Evolutionary conservation across 2,797 vertebrate genomes (phyloP), one percentile per base, ranked within the genome.

Genomic region (Hydrophis major): DNA sequence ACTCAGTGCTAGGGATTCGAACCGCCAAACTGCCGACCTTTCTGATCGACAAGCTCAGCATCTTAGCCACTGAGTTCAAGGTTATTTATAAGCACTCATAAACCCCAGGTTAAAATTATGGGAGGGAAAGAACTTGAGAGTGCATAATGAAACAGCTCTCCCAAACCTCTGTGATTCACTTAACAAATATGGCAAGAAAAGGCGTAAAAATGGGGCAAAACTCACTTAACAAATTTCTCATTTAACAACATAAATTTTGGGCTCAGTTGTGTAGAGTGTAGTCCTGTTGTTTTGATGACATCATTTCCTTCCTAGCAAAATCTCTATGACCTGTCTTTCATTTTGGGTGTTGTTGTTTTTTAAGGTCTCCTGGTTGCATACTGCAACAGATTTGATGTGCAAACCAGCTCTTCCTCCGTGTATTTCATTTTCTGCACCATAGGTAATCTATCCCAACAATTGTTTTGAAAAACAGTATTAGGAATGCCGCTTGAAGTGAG

Each of bases 381-480:
- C 96, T 99, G 99, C 96, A 98, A 98, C 97, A 98, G 98, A 97
- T 99, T 99, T 97, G 99, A 99, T 95, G 98, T 99, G 93, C 98
- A 98, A 96, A 97, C 96, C 91, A 98, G 98, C 95, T 97, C 98
- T 53, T 98, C 97, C 93, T 98, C 98, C 96, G 92, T 99, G 93
- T 99, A 99, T 96, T 99, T 98, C 93, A 10, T 99, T 96, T 98
- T 98, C 95, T 98, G 98, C 95, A 98, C 97, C 93, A 96, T 98
- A 96, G 99, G 99, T 99, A 98, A 83, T 47, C 10, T 83, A 83
- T 83, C 74, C 74, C 42, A 96, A 87, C 89, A 22, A 25, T 88
- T 59, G 53, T 56, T 90, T 93, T 53, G 93, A 53, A 16, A 93
- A 16, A 25, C 92, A 25, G 88, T 14, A 47, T 60, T 61, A 14